Base-by-base conservation (phyloP, 1,140 invertebrate genomes). In the Gryllus bimaculatus region DNA sequence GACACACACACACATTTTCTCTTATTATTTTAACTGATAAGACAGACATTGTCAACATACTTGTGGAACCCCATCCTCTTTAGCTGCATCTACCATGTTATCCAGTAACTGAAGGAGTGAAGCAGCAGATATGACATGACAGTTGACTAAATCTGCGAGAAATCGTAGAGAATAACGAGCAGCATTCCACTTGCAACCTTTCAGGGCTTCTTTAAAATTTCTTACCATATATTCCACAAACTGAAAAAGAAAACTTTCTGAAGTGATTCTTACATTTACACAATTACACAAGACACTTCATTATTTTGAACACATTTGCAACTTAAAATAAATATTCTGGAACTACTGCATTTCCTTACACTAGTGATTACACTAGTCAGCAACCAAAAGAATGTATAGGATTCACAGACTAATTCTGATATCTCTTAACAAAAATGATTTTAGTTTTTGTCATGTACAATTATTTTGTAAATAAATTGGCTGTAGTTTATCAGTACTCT, bases 141-240 rank as follows among this genome's bases (percentile, higher is more conserved):
- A 98, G 85, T 99, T 99, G 0, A 98, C 97, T 78, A 99, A 88
- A 88, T 99, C 98, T 8, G 96, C 92, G 75, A 99, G 89, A 85
- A 99, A 99, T 79, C 97, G 89, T 0, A 99, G 87, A 26, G 92
- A 92, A 85, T 95, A 96, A 81, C 94, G 89, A 6, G 97, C 96
- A 21, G 93, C 91, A 82, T 98, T 94, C 95, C 96, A 99, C 85
- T 96, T 93, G 79, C 94, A 94, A 74, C 88, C 87, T 85, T 97
- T 98, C 21, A 99, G 86, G 48, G 93, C 91, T 83, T 98, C 97
- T 86, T 98, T 98, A 80, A 99, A 95, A 75, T 94, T 94, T 83
- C 95, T 93, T 0, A 98, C 95, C 88, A 98, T 94, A 82, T 96
- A 93, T 83, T 99, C 97, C 0, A 98, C 96, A 88, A 97, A 98